Percentiles rank a stretch among this genome's conserved stretches.
Evolutionary conservation across 2,888 invertebrate genomes (phyloP).

Genomic region (Tricholauxania praeusta): DNA sequence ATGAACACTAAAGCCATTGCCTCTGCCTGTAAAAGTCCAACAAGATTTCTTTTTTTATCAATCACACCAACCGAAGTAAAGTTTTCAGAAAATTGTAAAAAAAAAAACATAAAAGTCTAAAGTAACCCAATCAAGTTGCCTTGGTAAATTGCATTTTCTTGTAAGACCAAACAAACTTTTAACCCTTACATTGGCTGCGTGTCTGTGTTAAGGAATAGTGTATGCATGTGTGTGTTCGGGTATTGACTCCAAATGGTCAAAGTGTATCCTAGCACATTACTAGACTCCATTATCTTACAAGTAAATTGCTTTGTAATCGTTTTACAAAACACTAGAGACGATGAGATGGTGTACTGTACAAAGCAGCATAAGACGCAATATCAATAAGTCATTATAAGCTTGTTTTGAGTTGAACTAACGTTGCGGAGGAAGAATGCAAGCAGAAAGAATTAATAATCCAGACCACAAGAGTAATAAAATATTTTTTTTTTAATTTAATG

Average conservation of each 20-base stretch:
- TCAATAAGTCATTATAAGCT: not conserved
- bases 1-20: not conserved
- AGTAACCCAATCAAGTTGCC: conserved; percentile 1
- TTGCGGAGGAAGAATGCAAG: too few species aligned
- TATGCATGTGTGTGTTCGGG: not conserved
- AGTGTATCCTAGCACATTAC: conserved; percentile 38
- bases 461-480: too few species aligned
- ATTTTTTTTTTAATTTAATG: too few species aligned
- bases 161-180: conserved; percentile 39
- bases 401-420: too few species aligned
- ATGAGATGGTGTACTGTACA: not conserved
- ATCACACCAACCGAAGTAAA: not conserved
- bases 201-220: not conserved
- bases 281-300: conserved; percentile 45
- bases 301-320: conserved; percentile 56
- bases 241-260: not conserved
- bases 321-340: conserved; percentile 51
- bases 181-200: not conserved
- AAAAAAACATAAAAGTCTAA: not conserved
- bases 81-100: not conserved
- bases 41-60: not conserved
- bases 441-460: too few species aligned
- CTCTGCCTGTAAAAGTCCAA: too few species aligned
- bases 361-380: not conserved
- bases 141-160: conserved; percentile 50